Evolutionary conservation across 2,888 invertebrate genomes (phyloP), one percentile per base, ranked within the genome.

Genomic region (Ochlodes sylvanus): DNA sequence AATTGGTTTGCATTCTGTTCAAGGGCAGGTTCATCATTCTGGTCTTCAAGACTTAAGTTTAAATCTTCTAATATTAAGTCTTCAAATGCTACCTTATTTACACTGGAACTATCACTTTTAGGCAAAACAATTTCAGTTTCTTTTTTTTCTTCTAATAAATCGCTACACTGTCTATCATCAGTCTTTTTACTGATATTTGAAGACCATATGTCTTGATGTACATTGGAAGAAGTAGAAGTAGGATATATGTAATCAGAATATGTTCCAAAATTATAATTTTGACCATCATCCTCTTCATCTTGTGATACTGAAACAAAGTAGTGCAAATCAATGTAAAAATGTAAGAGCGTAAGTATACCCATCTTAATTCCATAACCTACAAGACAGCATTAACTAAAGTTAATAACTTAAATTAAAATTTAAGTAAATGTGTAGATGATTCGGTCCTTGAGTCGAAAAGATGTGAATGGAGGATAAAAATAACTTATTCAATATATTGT

Each of bases 261-360:
- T 73, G 80, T 83, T 67, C 83, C 84, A 81, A 85, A 92, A 70
- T 85, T 84, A 79, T 86, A 93, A 62, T 82, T 83, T 79, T 81
- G 79, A 61, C 70, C 73, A 57, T 82, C 81, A 55, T 89, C 89
- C 69, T 90, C 89, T 70, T 92, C 91, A 70, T 90, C 92, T 79
- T 91, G 91, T 69, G 93, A 91, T 71, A 90, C 93, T 93, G 82
- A 66, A 75, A 76, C 21, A 70, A 57, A 65, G 65, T 60, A 73
- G 14, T 10, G 52, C 32, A 57, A 57, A 19, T 19, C 15, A 21
- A 34, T 32, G 34, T 9, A 56, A 34, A 15, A 56, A 2, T 34
- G 4, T 0, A 9, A 38, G 5, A 27, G 27, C n/a, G n/a, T n/a
- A n/a, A n/a, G n/a, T n/a, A n/a, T n/a, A n/a, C n/a, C n/a, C n/a